Evolutionary conservation across 2,113 vertebrate genomes (phyloP).

Genomic region (Carassius auratus): DNA sequence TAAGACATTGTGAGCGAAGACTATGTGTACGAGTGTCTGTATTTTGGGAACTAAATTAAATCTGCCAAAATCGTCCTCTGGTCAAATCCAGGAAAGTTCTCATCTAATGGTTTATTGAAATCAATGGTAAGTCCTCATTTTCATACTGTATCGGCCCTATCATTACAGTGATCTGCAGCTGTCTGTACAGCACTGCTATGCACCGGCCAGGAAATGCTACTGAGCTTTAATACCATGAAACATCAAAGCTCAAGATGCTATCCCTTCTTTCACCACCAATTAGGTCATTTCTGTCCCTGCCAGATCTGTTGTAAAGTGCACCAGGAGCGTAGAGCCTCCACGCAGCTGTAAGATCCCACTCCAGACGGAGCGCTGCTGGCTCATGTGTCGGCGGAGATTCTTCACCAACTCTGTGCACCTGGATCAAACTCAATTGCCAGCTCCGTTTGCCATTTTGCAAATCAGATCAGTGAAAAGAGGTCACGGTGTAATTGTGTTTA

Average conservation of each 20-base stretch:
- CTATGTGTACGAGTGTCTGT: constrained; percentile 1
- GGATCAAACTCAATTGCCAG: constrained; percentile 36
- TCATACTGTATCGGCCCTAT: not conserved
- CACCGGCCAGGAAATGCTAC: not conserved
- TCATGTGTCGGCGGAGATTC: constrained; percentile 16
- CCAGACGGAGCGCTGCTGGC: constrained; percentile 38
- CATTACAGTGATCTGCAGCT: not conserved
- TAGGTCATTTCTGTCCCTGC: constrained; percentile 69
- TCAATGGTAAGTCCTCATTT: not conserved
- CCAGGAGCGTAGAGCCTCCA: constrained; percentile 42
- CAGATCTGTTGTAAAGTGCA: constrained; percentile 62
- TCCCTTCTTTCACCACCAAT: constrained; percentile 66
- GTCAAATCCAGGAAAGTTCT: not conserved
- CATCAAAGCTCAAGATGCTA: not conserved
- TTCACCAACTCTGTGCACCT: constrained; percentile 38
- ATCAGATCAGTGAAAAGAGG: constrained; percentile 41
- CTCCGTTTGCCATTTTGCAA: constrained; percentile 40
- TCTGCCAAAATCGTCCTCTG: constrained; percentile 1
- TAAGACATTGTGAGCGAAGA: not conserved
- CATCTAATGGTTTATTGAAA: not conserved
- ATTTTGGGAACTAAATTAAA: constrained; percentile 3
- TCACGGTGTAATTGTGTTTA: constrained; percentile 42
- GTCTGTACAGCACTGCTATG: not conserved
- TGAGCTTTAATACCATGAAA: not conserved
- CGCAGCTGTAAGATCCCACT: constrained; percentile 70